A percentile compares a stretch with the other conserved stretches of the same genome.
phyloP scores from a whole-genome alignment of 2,113 vertebrate genomes.

The Ctenomys sociabilis region DNA sequence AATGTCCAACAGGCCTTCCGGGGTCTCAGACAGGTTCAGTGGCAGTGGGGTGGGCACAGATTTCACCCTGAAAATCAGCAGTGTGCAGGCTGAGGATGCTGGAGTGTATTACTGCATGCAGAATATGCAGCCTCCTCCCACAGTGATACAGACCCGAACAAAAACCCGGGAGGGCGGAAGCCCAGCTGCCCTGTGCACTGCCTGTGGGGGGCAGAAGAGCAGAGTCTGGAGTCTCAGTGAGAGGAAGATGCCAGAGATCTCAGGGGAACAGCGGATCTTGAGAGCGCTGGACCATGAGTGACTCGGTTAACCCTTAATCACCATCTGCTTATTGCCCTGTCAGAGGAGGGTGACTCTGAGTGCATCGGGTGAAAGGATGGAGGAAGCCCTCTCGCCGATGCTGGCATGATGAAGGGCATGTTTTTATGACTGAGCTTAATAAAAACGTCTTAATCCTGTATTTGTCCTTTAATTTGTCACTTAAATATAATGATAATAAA shows the following conservation, averaged over 20 bases:
- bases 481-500: too few relatives aligned
- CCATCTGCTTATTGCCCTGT: background rate
- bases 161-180: background rate
- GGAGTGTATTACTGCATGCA: too few relatives aligned
- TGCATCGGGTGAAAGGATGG: background rate
- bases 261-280: background rate
- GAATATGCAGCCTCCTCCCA: background rate
- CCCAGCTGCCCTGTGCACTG: background rate
- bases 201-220: background rate
- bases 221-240: background rate
- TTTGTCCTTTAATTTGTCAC: too few relatives aligned
- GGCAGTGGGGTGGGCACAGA: too few relatives aligned
- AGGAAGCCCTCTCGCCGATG: too few relatives aligned
- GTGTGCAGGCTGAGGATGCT: too few relatives aligned
- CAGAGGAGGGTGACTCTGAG: background rate
- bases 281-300: background rate
- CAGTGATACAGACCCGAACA: background rate
- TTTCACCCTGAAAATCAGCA: too few relatives aligned
- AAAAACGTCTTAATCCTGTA: too few relatives aligned
- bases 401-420: background rate
- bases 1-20: too few relatives aligned
- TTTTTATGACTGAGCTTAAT: background rate
- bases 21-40: too few relatives aligned
- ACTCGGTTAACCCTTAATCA: background rate
- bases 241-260: background rate